Conservation (phyloP, 2,888 invertebrate species). For the Plusia festucae region DNA sequence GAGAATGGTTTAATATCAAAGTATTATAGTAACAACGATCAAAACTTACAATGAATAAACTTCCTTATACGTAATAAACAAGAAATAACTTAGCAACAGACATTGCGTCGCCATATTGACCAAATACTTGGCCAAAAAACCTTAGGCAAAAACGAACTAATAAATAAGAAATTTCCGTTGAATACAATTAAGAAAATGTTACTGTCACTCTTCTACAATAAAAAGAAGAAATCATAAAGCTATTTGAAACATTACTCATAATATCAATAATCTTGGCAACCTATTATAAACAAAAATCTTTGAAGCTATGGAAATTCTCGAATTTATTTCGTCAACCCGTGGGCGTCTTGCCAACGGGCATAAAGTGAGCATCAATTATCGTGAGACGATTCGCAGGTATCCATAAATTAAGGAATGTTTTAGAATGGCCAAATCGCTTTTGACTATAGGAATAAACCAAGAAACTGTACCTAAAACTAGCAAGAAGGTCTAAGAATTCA, state of each 20-base stretch:
- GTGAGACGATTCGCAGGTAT: conserved; percentile 33
- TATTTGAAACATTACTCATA: conserved; percentile 18
- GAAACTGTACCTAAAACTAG: background rate
- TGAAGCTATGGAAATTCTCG: conserved; percentile 44
- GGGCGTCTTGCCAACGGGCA: conserved; percentile 39
- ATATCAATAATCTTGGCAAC: conserved; percentile 37
- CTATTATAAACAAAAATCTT: conserved; percentile 24
- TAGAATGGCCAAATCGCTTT: conserved; percentile 8
- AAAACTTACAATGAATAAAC: conserved; percentile 5
- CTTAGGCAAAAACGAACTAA: too few relatives aligned
- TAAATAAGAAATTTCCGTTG: background rate
- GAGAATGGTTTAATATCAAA: background rate
- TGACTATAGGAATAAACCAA: conserved; percentile 5
- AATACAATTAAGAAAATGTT: background rate
- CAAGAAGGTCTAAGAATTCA: background rate
- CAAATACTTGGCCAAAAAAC: conserved; percentile 3
- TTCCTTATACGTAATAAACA: conserved; percentile 5
- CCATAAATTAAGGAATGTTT: conserved; percentile 32
- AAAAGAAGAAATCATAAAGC: conserved; percentile 4
- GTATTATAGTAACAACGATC: background rate
- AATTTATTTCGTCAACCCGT: conserved; percentile 24
- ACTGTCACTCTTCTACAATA: background rate
- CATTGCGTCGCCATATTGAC: background rate
- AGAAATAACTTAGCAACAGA: conserved; percentile 11
- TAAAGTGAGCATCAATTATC: conserved; percentile 29